Base-by-base conservation (phyloP, 2,797 vertebrate species). In the Lophotriccus pileatus region DNA sequence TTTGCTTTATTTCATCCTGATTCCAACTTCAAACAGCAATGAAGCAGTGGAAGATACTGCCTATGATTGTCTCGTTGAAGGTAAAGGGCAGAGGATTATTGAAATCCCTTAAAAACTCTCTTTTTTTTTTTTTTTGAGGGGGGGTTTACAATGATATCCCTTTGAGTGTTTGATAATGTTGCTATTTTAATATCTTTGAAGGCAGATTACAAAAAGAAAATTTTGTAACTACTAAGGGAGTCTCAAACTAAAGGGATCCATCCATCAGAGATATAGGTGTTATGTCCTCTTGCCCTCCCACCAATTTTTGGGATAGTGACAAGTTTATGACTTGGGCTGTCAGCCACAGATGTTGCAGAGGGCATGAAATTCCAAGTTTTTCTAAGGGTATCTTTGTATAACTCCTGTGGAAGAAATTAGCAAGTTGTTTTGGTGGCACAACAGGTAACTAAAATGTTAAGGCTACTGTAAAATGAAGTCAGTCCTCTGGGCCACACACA, bases 321-420 rank as follows among this genome's bases (percentile, higher is more conserved):
- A 95, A 80, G 49, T 96, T 95, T 94, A 95, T 91, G 68, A 13
- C 84, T 96, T 87, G 82, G 58, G 53, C 89, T 90, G 63, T 79
- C 74, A 91, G 27, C 87, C 50, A 58, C 62, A 18, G 73, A 37
- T 87, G 72, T 92, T 60, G 52, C 14, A 0, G 3, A 50, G 52
- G 46, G 27, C 32, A 39, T 74, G 75, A 52, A 80, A 77, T 87
- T 87, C 49, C 64, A 74, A 10, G 24, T 59, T 76, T 72, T 89
- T 58, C 53, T 67, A 53, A 72, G 60, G 50, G 32, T 91, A 34
- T 62, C 39, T 36, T 90, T 58, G n/a, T 17, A 1, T 44, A 58
- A 58, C 24, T 93, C 77, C 17, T 22, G 10, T 37, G 53, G 53
- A 76, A 47, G 58, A 62, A 86, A 58, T 23, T 7, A 66, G 28